phyloP scores from a whole-genome alignment of 1,140 invertebrate species.

The Trichonephila clavata region DNA sequence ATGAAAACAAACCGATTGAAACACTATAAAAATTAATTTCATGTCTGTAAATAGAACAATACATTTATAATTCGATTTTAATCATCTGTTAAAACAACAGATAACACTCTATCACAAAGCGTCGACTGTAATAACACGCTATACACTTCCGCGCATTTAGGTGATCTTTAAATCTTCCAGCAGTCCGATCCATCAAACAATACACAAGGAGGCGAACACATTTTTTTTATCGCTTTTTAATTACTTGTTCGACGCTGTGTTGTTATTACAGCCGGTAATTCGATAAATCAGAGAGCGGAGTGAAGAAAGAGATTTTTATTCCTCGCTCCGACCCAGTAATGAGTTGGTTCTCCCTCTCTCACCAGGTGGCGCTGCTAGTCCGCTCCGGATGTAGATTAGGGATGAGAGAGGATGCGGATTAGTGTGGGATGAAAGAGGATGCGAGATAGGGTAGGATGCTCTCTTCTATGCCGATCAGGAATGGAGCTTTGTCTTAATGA shows the following conservation, averaged over 20 bases:
- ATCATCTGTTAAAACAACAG: slow-evolving; percentile 18
- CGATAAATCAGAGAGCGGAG: slow-evolving; percentile 65
- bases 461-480: background rate
- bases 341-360: slow-evolving; percentile 50
- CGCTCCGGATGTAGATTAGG: slow-evolving; percentile 47
- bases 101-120: slow-evolving; percentile 4
- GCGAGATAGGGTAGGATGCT: slow-evolving; percentile 34
- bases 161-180: slow-evolving; percentile 36
- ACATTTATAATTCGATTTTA: slow-evolving; percentile 26
- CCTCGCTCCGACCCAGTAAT: slow-evolving; percentile 49
- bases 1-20: background rate
- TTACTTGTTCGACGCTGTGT: slow-evolving; percentile 70
- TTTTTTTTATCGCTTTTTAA: slow-evolving; percentile 76
- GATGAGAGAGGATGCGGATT: slow-evolving; percentile 47
- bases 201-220: slow-evolving; percentile 23
- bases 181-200: slow-evolving; percentile 57
- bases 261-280: slow-evolving; percentile 76
- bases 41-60: background rate
- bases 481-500: slow-evolving; percentile 25
- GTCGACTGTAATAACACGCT: slow-evolving; percentile 36
- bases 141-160: slow-evolving; percentile 41
- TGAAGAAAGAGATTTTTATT: slow-evolving; percentile 63
- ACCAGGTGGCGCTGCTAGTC: slow-evolving; percentile 57
- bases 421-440: slow-evolving; percentile 14
- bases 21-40: background rate